These are phyloP conservation scores for Arenaria interpres DNA, from an alignment of 2,113 vertebrate genomes.

Conservation along the genomic window DNA sequence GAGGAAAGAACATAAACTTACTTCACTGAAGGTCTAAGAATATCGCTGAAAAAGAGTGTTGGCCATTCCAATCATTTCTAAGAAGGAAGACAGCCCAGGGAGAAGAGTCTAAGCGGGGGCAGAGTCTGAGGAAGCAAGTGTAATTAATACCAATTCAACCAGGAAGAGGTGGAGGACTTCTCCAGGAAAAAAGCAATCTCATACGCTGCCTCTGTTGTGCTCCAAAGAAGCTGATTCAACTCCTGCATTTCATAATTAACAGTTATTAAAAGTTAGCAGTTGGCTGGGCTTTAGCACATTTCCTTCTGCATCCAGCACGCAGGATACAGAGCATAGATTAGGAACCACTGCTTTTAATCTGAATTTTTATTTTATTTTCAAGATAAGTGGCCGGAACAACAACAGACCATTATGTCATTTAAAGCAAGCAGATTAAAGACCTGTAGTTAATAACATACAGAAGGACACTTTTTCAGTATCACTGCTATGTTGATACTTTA, in stretches of 20 bases:
- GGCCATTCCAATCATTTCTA: constrained; percentile 2
- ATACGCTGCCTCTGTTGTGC: background rate
- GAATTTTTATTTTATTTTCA: background rate
- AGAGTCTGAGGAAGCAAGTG: background rate
- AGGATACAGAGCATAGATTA: background rate
- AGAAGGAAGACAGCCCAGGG: background rate
- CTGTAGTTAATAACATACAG: background rate
- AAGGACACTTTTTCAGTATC: background rate
- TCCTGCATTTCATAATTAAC: background rate
- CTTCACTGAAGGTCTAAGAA: background rate
- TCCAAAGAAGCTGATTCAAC: background rate
- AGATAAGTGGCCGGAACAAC: background rate
- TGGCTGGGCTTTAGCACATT: background rate
- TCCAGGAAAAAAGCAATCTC: background rate
- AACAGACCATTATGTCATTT: background rate
- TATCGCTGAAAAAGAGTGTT: background rate
- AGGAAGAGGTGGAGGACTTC: background rate
- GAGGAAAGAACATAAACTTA: background rate
- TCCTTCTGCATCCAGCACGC: background rate
- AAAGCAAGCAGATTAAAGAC: background rate
- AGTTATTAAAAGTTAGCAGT: background rate
- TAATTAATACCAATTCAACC: background rate
- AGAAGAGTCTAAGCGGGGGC: background rate
- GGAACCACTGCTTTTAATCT: background rate
- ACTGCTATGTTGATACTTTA: background rate